A percentile compares a stretch with the other conserved stretches of the same genome.
Conservation (phyloP, 1,140 invertebrate species). For the Harpegnathos saltator region DNA sequence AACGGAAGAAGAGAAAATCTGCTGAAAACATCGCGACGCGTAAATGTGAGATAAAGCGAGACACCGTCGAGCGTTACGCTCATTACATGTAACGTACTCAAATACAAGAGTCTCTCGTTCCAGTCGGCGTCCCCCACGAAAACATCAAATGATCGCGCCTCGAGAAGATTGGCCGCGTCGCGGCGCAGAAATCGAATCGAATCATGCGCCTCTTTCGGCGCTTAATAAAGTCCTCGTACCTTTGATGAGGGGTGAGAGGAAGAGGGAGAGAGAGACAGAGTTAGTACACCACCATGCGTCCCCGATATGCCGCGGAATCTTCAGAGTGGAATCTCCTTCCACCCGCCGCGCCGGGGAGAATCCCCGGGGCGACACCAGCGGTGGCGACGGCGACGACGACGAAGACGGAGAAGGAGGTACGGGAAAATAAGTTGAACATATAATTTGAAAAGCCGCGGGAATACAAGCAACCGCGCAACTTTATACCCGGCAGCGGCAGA, state of each 20-base stretch:
- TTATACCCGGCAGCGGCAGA: slow-evolving; percentile 65
- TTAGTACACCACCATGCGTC: background rate
- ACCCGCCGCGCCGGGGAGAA: slow-evolving; percentile 54
- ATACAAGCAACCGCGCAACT: slow-evolving; percentile 75
- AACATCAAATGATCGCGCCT: slow-evolving; percentile 54
- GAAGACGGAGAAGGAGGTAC: background rate
- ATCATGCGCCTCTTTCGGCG: slow-evolving; percentile 69
- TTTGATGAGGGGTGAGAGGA: slow-evolving; percentile 45
- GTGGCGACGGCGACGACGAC: too few species aligned
- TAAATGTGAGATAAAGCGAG: slow-evolving; percentile 15
- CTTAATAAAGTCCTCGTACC: slow-evolving; percentile 68
- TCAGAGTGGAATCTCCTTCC: slow-evolving; percentile 50
- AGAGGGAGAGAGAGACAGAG: background rate
- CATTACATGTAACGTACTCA: background rate
- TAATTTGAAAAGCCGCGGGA: slow-evolving; percentile 77
- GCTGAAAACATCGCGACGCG: background rate
- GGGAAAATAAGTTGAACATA: slow-evolving; percentile 74
- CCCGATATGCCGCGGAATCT: slow-evolving; percentile 64
- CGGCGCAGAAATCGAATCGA: slow-evolving; percentile 68
- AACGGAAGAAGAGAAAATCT: background rate
- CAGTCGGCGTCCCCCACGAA: slow-evolving; percentile 4
- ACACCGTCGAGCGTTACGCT: background rate
- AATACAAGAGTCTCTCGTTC: background rate
- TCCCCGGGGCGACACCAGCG: slow-evolving; percentile 52
- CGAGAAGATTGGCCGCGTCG: slow-evolving; percentile 59